These are phyloP conservation scores for Alviniconcha strummeri DNA, from an alignment of 2,888 invertebrate species.

Conservation along the genomic window DNA sequence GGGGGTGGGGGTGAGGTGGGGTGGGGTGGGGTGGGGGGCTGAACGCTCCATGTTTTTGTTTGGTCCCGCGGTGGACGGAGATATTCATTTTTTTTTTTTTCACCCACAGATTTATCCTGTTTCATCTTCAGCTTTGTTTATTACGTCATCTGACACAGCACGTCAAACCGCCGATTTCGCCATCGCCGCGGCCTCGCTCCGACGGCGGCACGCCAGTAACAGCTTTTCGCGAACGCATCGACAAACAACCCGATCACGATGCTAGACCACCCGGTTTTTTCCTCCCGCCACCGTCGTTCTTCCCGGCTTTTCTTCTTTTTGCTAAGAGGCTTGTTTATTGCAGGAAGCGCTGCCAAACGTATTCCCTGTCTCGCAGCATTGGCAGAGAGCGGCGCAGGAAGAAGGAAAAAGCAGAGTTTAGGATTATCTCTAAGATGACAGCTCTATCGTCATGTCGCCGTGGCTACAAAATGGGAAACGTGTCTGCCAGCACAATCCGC, in stretches of 20 bases:
- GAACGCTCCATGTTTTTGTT: no score
- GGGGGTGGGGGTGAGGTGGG: no score
- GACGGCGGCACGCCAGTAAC: neutral
- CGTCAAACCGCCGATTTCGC: neutral
- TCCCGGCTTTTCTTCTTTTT: no score
- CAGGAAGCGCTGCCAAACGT: neutral
- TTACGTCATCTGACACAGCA: conserved; percentile 14
- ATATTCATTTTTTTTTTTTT: neutral
- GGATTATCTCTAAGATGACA: conserved; percentile 21
- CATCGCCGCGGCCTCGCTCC: no score
- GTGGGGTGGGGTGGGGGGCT: no score
- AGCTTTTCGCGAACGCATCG: conserved; percentile 10
- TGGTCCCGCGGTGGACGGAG: no score
- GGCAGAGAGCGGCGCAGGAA: no score
- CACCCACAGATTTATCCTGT: neutral
- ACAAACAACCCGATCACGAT: neutral
- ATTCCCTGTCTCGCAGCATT: neutral
- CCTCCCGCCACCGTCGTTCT: neutral
- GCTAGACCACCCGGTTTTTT: conserved; percentile 6
- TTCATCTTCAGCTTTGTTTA: conserved; percentile 13
- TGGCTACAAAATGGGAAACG: neutral
- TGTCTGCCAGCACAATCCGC: conserved; percentile 2
- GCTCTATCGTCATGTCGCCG: neutral
- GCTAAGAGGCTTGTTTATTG: neutral
- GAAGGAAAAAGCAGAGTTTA: neutral